Evolutionary conservation across 2,888 invertebrate species (phyloP).

Genomic region (Hydrotaea diabolus): DNA sequence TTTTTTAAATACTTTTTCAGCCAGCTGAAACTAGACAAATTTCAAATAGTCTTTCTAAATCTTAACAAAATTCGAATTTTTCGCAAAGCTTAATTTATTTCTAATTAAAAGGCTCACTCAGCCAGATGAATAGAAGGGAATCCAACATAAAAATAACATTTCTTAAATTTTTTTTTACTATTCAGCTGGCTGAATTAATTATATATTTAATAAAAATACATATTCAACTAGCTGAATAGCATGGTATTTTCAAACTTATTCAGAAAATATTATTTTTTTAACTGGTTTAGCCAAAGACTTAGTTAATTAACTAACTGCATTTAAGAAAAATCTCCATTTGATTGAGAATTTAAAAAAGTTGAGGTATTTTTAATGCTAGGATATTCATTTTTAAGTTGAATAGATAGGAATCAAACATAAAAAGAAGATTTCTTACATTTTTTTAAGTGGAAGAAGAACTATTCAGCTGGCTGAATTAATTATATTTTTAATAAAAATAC

Average conservation of each 20-base stretch:
- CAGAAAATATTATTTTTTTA: too few relatives aligned
- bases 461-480: background rate
- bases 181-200: constrained; percentile 2
- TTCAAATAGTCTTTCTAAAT: background rate
- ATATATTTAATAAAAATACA: background rate
- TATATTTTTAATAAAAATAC: background rate
- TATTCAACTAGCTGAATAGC: constrained; percentile 37
- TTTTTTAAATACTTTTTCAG: background rate
- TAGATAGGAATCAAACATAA: too few relatives aligned
- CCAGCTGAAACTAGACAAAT: constrained; percentile 16
- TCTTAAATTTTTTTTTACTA: too few relatives aligned
- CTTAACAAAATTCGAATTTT: too few relatives aligned
- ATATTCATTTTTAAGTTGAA: too few relatives aligned
- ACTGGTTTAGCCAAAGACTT: too few relatives aligned
- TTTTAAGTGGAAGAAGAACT: too few relatives aligned
- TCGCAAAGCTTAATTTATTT: too few relatives aligned
- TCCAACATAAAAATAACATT: too few relatives aligned
- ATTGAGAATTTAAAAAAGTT: background rate
- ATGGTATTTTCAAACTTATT: too few relatives aligned
- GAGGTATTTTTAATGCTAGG: background rate
- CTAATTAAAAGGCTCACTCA: background rate
- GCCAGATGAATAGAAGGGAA: background rate
- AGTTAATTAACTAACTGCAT: background rate
- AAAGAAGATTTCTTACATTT: too few relatives aligned
- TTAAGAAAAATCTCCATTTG: background rate